These are phyloP conservation scores for Sesia apiformis DNA, from an alignment of 2,888 invertebrate species.

Conservation along the genomic window DNA sequence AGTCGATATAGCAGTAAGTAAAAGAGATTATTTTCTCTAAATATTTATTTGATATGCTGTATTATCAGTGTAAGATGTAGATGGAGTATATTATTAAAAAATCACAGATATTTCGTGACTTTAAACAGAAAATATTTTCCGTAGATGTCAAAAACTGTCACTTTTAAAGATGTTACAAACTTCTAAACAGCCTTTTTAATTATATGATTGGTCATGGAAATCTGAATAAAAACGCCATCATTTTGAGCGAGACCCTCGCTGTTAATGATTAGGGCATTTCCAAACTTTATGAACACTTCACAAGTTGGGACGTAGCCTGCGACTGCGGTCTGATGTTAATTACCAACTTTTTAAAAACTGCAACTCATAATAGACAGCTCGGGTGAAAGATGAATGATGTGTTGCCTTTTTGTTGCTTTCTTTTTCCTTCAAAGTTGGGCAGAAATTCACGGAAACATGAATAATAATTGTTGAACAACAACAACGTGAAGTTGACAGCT, in stretches of 20 bases:
- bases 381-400: conserved; percentile 69
- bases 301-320: conserved; percentile 53
- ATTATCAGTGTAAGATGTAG: no score
- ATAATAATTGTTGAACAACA: conserved; percentile 23
- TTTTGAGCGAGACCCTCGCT: conserved; percentile 30
- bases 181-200: background rate
- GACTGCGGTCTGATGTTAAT: conserved; percentile 60
- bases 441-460: conserved; percentile 14
- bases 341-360: conserved; percentile 69
- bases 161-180: no score
- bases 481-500: conserved; percentile 34
- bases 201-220: background rate
- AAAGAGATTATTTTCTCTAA: no score
- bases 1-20: no score
- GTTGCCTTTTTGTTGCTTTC: conserved; percentile 29
- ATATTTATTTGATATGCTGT: no score
- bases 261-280: conserved; percentile 65
- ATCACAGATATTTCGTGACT: no score
- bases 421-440: conserved; percentile 6
- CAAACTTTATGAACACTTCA: conserved; percentile 60
- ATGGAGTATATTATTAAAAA: no score
- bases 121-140: no score
- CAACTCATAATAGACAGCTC: conserved; percentile 71
- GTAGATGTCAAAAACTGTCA: no score
- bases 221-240: conserved; percentile 20